phyloP scores from a whole-genome alignment of 2,113 vertebrate species.

The Platanista minor region DNA sequence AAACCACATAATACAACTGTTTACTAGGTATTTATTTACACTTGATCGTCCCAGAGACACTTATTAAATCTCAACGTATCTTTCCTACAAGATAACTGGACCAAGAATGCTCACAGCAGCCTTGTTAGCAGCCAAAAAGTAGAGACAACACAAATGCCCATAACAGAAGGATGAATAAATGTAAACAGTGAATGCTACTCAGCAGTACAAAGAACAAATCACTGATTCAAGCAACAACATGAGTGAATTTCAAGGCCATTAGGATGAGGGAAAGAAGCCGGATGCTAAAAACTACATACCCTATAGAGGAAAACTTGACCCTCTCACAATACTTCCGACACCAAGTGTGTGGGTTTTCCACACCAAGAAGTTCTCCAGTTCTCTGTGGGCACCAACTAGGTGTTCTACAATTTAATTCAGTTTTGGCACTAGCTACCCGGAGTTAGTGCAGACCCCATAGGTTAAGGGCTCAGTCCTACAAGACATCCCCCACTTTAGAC shows the following conservation, averaged over 20 bases:
- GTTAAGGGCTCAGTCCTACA: background rate
- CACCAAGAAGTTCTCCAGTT: background rate
- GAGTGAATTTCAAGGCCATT: background rate
- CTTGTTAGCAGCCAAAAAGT: background rate
- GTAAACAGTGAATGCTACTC: background rate
- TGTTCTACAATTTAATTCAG: background rate
- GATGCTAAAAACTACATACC: background rate
- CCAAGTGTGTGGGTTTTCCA: background rate
- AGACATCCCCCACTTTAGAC: background rate
- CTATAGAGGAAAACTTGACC: background rate
- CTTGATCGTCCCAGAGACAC: background rate
- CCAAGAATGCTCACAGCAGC: background rate
- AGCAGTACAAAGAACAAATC: background rate
- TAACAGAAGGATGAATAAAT: background rate
- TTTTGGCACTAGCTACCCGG: no score
- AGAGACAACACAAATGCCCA: background rate
- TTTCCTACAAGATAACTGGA: background rate
- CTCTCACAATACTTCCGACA: fast-evolving
- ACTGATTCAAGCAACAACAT: no score
- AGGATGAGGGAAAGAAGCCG: background rate
- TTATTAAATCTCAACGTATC: background rate
- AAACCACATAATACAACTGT: background rate
- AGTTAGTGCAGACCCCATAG: background rate
- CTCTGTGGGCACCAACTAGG: background rate
- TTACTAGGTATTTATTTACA: background rate